A percentile compares a stretch with the other conserved stretches of the same genome.
phyloP scores from a whole-genome alignment of 2,797 vertebrate genomes.

The Mastacembelus armatus region DNA sequence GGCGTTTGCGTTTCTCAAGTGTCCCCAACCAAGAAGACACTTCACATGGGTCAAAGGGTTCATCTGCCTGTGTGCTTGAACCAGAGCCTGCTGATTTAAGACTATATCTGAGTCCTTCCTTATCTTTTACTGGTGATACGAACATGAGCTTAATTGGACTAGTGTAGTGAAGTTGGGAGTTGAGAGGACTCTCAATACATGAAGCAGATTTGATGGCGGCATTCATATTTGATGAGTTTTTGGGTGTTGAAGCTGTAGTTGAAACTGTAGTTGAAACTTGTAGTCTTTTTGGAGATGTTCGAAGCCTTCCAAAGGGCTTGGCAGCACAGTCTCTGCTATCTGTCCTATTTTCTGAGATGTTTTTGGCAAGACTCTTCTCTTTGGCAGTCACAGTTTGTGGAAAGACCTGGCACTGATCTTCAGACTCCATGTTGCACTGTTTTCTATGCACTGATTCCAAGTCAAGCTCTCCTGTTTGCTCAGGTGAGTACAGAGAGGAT shows the following conservation, averaged over 20 bases:
- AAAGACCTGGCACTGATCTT: slow-evolving; percentile 22
- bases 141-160: slow-evolving; percentile 99
- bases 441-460: slow-evolving; percentile 31
- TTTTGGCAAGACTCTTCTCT: slow-evolving; percentile 43
- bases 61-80: slow-evolving; percentile 74
- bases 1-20: slow-evolving; percentile 67
- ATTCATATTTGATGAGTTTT: slow-evolving; percentile 25
- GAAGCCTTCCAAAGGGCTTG: slow-evolving; percentile 43
- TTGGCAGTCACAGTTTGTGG: slow-evolving; percentile 24
- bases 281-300: slow-evolving; percentile 62
- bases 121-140: slow-evolving; percentile 89
- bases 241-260: slow-evolving; percentile 14
- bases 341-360: slow-evolving; percentile 32
- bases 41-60: slow-evolving; percentile 82
- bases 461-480: slow-evolving; percentile 32
- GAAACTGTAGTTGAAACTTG: slow-evolving; percentile 31
- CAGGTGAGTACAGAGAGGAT: slow-evolving; percentile 2
- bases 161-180: slow-evolving; percentile 80
- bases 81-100: slow-evolving; percentile 88
- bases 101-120: slow-evolving; percentile 91
- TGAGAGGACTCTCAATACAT: slow-evolving; percentile 43
- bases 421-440: slow-evolving; percentile 22
- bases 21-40: slow-evolving; percentile 78
- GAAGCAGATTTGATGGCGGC: slow-evolving; percentile 17
- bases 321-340: slow-evolving; percentile 28